Base-by-base conservation (phyloP, 2,797 vertebrate species). In the Chromobotia macracanthus region DNA sequence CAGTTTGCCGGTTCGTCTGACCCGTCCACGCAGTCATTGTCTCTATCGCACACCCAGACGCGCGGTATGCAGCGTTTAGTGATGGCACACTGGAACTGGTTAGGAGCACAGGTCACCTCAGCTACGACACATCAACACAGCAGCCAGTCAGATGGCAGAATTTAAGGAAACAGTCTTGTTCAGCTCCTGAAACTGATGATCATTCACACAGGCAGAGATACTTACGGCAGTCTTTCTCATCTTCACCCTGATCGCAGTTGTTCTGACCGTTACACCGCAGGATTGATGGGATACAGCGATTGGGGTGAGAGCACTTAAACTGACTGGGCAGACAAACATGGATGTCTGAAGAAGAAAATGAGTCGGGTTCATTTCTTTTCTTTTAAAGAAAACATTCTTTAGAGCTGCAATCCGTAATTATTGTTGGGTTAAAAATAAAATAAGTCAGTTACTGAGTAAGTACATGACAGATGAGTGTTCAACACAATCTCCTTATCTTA, bases 61-160 rank as follows among this genome's bases (percentile, higher is more conserved):
- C 97, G 95, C 13, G 97, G 97, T 81, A 99, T 99, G 88, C 97
- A 99, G 86, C 97, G 96, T 89, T 99, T 99, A 85, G 97, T 99
- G 91, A 98, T 97, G 38, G 96, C 93, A 18, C 97, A 99, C 73
- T 99, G 97, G 94, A 99, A 99, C 92, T 99, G 97, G 87, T 97
- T 98, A 83, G 97, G 95, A 0, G 97, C 97, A 31, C 97, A 99
- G 0, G 97, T 99, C 81, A 99, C 96, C 90, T 98, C 97, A 0
- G 97, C 97, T 95, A 86, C 75, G 79, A 55, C 50, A 72, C 1
- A 63, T 38, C 2, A 46, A 63, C 65, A 71, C 11, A 48, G 28
- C 66, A 44, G 74, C 11, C 46, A 8, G 41, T 79, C 55, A 79
- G 69, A 18, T 51, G 13, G 31, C 55, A 58, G 55, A 11, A 0